Percentiles rank a stretch among this genome's conserved stretches.
phyloP scores from a whole-genome alignment of 2,797 vertebrate genomes.

The Squalus acanthias region DNA sequence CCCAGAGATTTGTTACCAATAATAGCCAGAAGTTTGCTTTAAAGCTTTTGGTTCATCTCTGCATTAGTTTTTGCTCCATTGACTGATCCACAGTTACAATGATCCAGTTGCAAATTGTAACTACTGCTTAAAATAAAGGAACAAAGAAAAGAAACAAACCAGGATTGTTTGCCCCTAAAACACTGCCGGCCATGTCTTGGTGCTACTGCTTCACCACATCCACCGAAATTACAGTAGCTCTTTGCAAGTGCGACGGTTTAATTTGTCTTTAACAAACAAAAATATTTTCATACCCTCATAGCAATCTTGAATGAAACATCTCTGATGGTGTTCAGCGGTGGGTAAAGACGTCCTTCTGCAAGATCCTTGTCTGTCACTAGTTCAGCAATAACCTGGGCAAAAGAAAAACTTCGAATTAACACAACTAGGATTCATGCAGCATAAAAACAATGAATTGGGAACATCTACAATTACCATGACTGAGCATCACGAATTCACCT shows the following conservation, averaged over 20 bases:
- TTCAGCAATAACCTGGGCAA: constrained; percentile 73
- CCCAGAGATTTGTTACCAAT: not conserved
- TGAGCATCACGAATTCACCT: not conserved
- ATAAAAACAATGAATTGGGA: not conserved
- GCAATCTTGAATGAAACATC: constrained; percentile 96
- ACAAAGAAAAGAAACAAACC: not conserved
- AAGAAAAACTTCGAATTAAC: constrained; percentile 29
- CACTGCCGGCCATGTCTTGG: not conserved
- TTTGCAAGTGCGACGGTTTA: not conserved
- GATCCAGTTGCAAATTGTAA: not conserved
- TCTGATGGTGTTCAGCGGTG: constrained; percentile 81
- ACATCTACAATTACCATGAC: not conserved
- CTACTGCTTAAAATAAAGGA: not conserved
- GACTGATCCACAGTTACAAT: not conserved
- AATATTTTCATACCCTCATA: constrained; percentile 68
- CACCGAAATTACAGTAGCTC: not conserved
- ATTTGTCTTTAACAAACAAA: not conserved
- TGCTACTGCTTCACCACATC: not conserved
- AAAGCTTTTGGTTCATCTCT: not conserved
- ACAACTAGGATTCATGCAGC: not conserved
- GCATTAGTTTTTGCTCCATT: not conserved
- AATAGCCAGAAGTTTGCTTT: not conserved
- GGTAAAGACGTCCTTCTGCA: constrained; percentile 87
- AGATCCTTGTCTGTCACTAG: constrained; percentile 87
- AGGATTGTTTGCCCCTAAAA: not conserved